Evolutionary conservation across 2,113 vertebrate species (phyloP).

Genomic region (Tiliqua scincoides): DNA sequence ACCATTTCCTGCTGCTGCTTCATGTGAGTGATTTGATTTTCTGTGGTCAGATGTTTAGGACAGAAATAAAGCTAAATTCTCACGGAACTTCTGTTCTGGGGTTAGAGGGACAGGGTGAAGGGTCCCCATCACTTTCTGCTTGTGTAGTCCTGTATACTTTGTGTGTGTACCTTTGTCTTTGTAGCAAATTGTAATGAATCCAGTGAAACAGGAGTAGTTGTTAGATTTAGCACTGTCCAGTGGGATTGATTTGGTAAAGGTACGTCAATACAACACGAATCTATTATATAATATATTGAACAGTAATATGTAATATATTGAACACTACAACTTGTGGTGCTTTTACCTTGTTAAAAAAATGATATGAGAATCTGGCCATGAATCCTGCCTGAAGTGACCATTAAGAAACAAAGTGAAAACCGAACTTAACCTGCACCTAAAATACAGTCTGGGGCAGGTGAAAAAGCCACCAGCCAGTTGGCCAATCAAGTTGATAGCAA

Average conservation of each 20-base stretch:
- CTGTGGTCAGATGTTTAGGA: background rate
- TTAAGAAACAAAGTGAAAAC: too few species aligned
- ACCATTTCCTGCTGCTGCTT: slow-evolving; percentile 27
- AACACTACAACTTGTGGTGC: background rate
- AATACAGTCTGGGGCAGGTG: too few species aligned
- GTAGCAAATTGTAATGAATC: background rate
- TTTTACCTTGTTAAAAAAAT: background rate
- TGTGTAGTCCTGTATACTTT: background rate
- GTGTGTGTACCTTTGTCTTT: background rate
- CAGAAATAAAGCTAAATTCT: slow-evolving; percentile 10
- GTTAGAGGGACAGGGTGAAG: background rate
- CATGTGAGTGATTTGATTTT: slow-evolving; percentile 20
- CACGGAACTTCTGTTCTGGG: background rate
- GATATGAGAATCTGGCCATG: background rate
- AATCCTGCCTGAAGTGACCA: too few species aligned
- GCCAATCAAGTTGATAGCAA: too few species aligned
- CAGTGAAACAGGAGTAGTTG: background rate
- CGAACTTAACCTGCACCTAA: background rate
- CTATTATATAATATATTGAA: too few species aligned
- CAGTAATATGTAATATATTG: too few species aligned
- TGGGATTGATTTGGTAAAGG: background rate
- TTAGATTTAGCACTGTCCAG: background rate
- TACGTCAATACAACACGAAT: background rate
- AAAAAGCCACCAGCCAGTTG: too few species aligned
- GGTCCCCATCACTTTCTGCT: background rate